Percentiles rank a stretch among this genome's conserved stretches.
Conservation (phyloP, 2,113 vertebrate species). For the Pelusios castaneus region DNA sequence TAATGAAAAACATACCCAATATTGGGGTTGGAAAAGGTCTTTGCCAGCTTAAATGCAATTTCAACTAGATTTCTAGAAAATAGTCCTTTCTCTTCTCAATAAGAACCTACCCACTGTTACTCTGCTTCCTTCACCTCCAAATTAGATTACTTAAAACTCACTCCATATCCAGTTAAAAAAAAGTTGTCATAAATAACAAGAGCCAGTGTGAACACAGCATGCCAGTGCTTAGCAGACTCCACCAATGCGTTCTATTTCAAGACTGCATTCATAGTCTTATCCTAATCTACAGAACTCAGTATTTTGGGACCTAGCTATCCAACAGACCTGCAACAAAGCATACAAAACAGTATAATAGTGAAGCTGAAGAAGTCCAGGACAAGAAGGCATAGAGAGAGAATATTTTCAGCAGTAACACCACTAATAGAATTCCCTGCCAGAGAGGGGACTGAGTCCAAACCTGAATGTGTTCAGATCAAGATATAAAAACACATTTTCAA, state of each 20-base stretch:
- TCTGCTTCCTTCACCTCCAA: not conserved
- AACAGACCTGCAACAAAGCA: not conserved
- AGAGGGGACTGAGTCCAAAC: not conserved
- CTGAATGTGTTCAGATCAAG: not conserved
- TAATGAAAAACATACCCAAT: not conserved
- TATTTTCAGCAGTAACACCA: not conserved
- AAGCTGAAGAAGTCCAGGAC: not conserved
- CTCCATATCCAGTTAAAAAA: not conserved
- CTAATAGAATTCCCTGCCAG: not conserved
- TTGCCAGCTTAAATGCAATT: not conserved
- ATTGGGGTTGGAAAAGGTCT: not conserved
- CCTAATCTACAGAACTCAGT: not conserved
- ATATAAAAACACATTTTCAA: not conserved
- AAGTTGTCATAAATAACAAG: not conserved
- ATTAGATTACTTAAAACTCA: not conserved
- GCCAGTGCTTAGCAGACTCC: not conserved
- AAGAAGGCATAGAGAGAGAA: not conserved
- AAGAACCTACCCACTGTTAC: not conserved
- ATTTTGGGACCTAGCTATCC: not conserved
- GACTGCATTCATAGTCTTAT: not conserved
- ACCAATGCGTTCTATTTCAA: not conserved
- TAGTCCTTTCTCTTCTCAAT: rapidly evolving
- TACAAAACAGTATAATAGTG: not conserved
- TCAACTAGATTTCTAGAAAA: not conserved
- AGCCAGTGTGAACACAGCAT: not conserved